Base-by-base conservation (phyloP, 2,888 invertebrate species). In the Drosophila anomalata region DNA sequence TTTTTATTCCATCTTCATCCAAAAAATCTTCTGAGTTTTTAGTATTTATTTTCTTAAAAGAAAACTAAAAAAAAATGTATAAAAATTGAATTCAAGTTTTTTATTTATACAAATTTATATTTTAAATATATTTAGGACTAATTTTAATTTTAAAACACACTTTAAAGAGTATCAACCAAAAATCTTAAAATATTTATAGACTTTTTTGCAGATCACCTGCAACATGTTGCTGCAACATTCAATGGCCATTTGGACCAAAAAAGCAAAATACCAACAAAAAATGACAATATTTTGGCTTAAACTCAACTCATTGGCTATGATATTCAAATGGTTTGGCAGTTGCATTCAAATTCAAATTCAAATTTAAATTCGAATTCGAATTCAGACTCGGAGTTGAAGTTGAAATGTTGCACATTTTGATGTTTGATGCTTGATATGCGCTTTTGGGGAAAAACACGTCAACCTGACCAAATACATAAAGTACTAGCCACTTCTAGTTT, bases 361-460 rank as follows among this genome's bases (percentile, higher is more conserved):
- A 47, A 53, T 17, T 17, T 1, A 17, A 17, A 17, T 17, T 17
- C 73, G 61, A 47, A 53, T 51, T 29, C 48, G 39, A 26, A 50
- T 9, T 9, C 29, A 29, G 29, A 29, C 29, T 9, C 9, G 9
- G 9, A 51, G 55, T 52, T 47, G 48, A 61, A 75, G 76, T 80
- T 77, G 81, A 87, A 83, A 86, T 78, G 87, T 77, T 82, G 84
- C 73, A 67, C 73, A 84, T 75, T 77, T 82, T 84, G 75, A 76
- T 69, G 76, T 41, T 76, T 79, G 86, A 86, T 87, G 85, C 71
- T 65, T 78, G 83, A 84, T 84, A 84, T 84, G 83, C 83, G 78
- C 71, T 85, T 87, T 84, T 84, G 87, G 83, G 76, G 79, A 84
- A 71, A 50, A 58, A 83, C 77, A 79, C 85, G 79, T 78, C 78